A percentile compares a stretch with the other conserved stretches of the same genome.
phyloP scores from a whole-genome alignment of 2,888 invertebrate species.

The Phengaris arion region DNA sequence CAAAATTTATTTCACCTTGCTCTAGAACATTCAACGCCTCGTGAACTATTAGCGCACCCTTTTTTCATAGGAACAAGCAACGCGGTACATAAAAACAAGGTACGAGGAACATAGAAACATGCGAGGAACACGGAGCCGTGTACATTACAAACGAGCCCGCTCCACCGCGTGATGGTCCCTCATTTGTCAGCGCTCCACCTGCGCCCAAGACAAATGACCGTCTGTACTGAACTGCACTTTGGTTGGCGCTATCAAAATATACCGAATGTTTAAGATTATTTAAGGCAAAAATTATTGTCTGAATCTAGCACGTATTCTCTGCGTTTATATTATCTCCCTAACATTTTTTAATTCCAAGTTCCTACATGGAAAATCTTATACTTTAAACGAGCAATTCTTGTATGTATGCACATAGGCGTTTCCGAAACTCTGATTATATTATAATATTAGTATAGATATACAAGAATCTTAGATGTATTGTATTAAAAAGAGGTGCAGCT shows the following conservation, averaged over 20 bases:
- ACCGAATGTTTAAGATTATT: neutral
- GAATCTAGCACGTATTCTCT: no score
- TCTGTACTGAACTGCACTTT: conserved; percentile 21
- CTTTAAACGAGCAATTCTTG: no score
- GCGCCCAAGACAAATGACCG: conserved; percentile 32
- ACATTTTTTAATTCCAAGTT: no score
- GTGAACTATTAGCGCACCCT: neutral
- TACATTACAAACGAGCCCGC: conserved; percentile 29
- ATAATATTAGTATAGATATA: no score
- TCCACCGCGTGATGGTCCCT: conserved; percentile 32
- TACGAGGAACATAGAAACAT: neutral
- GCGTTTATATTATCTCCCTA: no score
- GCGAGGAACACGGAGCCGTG: conserved; percentile 12
- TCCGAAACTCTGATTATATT: no score
- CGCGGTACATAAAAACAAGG: no score
- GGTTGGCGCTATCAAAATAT: conserved; percentile 5
- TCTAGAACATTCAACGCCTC: neutral
- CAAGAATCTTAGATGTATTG: no score
- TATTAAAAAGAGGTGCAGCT: no score
- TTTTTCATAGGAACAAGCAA: neutral
- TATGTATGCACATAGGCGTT: no score
- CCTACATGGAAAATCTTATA: no score
- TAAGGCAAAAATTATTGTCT: no score
- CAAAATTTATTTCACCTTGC: neutral
- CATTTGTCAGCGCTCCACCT: conserved; percentile 40